These are phyloP conservation scores for Clytia hemisphaerica DNA, from an alignment of 30 jellyfish, hydroid and myxozoan species.

Conservation along the genomic window DNA sequence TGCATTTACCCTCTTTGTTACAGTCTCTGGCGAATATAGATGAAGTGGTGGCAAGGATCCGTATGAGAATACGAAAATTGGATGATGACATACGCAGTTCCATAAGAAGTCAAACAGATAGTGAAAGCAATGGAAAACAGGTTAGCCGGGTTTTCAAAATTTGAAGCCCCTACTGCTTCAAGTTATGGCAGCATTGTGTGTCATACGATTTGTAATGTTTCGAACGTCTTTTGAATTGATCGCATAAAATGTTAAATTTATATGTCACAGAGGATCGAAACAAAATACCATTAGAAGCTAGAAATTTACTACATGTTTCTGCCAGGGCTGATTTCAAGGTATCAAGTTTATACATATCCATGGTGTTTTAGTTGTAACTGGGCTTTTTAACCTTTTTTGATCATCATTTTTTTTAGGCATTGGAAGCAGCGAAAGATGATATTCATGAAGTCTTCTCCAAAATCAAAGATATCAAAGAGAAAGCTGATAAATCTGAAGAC, in stretches of 20 bases:
- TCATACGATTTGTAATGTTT: too few relatives aligned
- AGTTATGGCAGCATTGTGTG: too few relatives aligned
- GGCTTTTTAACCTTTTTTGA: too few relatives aligned
- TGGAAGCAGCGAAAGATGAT: conserved; percentile 88
- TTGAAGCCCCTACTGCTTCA: too few relatives aligned
- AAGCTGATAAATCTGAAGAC: conserved; percentile 96
- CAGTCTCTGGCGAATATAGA: conserved; percentile 93
- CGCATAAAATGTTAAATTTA: too few relatives aligned
- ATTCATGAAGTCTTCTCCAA: conserved; percentile 79
- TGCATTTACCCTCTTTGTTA: too few relatives aligned
- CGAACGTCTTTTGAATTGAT: too few relatives aligned
- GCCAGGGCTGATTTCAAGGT: too few relatives aligned
- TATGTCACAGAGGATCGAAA: background rate
- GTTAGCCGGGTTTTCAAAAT: conserved; percentile 6
- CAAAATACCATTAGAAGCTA: too few relatives aligned
- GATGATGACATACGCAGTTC: conserved; percentile 86
- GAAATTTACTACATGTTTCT: too few relatives aligned
- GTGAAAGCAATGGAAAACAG: conserved; percentile 87
- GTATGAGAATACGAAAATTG: conserved; percentile 75
- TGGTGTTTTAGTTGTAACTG: too few relatives aligned
- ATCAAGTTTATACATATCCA: too few relatives aligned
- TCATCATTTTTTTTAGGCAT: conserved; percentile 63
- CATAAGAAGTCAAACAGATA: conserved; percentile 86
- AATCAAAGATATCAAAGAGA: conserved; percentile 85
- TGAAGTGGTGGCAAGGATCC: conserved; percentile 83